Conservation (phyloP, 1,140 invertebrate genomes). For the Drosophila lacteicornis region DNA sequence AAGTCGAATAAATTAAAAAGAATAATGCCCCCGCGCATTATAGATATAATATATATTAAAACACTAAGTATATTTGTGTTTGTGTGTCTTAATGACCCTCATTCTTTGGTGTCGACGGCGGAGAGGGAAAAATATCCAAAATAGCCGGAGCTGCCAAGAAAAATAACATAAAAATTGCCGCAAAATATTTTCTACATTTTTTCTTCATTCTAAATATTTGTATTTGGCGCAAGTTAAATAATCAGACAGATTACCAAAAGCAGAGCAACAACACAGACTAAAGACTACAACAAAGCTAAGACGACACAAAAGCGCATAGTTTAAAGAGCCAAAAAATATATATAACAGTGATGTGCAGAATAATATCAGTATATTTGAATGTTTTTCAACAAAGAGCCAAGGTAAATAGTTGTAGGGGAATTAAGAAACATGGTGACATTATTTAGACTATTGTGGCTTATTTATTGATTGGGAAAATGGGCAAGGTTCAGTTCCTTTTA, state of each 20-base stretch:
- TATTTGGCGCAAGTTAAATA: slow-evolving; percentile 83
- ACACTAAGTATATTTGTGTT: slow-evolving; percentile 32
- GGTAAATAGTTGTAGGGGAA: background rate
- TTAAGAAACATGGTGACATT: too few species aligned
- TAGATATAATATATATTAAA: slow-evolving; percentile 28
- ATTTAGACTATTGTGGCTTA: too few species aligned
- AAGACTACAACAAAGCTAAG: slow-evolving; percentile 12
- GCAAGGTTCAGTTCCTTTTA: too few species aligned
- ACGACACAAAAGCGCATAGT: slow-evolving; percentile 30
- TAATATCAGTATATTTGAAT: background rate
- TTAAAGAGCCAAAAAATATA: slow-evolving; percentile 10
- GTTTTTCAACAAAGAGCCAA: background rate
- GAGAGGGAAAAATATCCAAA: slow-evolving; percentile 29
- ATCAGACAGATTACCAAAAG: slow-evolving; percentile 76
- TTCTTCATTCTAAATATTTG: slow-evolving; percentile 73
- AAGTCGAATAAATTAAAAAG: slow-evolving; percentile 41
- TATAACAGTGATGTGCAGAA: background rate
- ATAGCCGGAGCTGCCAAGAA: slow-evolving; percentile 68
- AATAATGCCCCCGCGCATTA: slow-evolving; percentile 26
- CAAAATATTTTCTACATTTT: slow-evolving; percentile 69
- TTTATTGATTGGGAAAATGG: too few species aligned
- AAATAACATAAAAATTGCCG: slow-evolving; percentile 79
- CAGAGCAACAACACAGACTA: slow-evolving; percentile 67
- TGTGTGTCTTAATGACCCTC: slow-evolving; percentile 76
- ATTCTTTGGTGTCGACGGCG: slow-evolving; percentile 48